These are phyloP conservation scores for Mallotus villosus DNA, from an alignment of 2,797 vertebrate genomes.

Conservation along the genomic window DNA sequence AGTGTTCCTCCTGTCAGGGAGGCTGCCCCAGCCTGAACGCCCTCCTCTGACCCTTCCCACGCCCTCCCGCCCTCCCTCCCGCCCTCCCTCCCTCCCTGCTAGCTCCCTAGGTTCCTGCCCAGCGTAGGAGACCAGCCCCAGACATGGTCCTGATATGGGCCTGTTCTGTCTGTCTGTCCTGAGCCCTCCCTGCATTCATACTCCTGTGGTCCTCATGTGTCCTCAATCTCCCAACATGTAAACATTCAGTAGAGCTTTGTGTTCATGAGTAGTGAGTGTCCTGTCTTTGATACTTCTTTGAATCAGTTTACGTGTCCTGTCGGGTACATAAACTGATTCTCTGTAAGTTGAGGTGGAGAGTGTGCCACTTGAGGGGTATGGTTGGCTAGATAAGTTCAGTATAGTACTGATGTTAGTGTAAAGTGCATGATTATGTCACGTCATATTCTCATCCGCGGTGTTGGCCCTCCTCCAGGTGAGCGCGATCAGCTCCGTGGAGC, in stretches of 20 bases:
- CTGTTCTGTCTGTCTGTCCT: conserved; percentile 14
- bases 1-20: conserved; percentile 56
- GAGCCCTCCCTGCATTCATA: neutral
- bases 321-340: neutral
- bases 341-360: neutral
- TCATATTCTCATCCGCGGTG: neutral
- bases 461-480: conserved; percentile 59
- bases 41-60: neutral
- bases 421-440: neutral
- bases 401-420: neutral
- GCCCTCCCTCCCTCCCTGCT: conserved; percentile 13
- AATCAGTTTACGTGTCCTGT: neutral
- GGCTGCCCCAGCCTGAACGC: conserved; percentile 2
- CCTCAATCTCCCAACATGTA: neutral
- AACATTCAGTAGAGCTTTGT: neutral
- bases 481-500: conserved; percentile 48
- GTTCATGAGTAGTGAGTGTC: neutral
- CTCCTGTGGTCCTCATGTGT: neutral
- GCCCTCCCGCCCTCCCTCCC: neutral
- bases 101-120: neutral
- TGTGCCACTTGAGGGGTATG: neutral
- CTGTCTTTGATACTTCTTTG: neutral
- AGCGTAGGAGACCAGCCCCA: neutral
- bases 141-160: neutral
- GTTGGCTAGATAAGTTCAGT: neutral